phyloP scores from a whole-genome alignment of 1,140 invertebrate species.

The Drosophila willistoni region DNA sequence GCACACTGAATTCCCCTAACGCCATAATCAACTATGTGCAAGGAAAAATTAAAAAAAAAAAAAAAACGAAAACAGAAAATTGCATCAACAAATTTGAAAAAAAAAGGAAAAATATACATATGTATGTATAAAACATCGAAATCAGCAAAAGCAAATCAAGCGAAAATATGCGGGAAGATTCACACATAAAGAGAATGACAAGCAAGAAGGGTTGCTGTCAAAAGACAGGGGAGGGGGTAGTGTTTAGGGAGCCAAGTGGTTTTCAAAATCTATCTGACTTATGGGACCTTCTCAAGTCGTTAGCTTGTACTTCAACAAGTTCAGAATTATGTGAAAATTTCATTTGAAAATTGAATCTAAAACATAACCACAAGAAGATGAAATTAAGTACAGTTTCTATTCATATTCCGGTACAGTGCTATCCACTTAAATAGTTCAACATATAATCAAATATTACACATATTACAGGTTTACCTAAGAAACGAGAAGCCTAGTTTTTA shows the following conservation, averaged over 20 bases:
- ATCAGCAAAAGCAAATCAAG: slow-evolving; percentile 74
- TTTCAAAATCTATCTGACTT: neutral
- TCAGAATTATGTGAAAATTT: neutral
- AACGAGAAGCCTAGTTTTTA: no score
- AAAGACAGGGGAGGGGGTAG: neutral
- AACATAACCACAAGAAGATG: neutral
- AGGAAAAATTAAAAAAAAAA: slow-evolving; percentile 27
- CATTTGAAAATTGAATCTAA: neutral
- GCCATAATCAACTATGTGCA: slow-evolving; percentile 67
- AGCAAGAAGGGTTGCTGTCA: neutral
- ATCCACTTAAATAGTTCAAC: no score
- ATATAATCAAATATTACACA: no score
- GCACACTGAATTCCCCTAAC: slow-evolving; percentile 71
- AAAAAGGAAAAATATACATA: slow-evolving; percentile 16
- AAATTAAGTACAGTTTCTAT: neutral
- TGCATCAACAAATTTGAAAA: slow-evolving; percentile 53
- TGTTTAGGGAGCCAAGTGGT: neutral
- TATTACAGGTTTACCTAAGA: no score
- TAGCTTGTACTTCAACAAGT: slow-evolving; percentile 1
- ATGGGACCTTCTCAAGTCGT: slow-evolving; percentile 5
- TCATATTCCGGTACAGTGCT: no score
- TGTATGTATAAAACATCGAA: slow-evolving; percentile 47
- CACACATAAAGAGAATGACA: neutral
- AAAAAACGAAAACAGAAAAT: slow-evolving; percentile 45
- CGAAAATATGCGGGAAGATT: slow-evolving; percentile 21